These are phyloP conservation scores for Lasioglossum baleicum DNA, from an alignment of 1,140 invertebrate genomes.

Conservation along the genomic window DNA sequence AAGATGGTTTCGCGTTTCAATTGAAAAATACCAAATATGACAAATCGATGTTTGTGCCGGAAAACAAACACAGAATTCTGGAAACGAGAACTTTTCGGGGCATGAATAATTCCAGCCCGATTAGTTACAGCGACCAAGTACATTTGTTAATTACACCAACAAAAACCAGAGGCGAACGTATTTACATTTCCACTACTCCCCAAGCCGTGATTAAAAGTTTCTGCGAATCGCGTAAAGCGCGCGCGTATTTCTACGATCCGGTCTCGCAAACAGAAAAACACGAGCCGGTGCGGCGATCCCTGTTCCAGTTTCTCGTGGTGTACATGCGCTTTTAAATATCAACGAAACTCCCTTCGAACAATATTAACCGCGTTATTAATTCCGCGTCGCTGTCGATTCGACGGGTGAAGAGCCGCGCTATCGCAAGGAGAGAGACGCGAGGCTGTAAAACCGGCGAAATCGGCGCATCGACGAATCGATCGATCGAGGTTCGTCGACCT, in stretches of 20 bases:
- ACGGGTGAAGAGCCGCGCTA: neutral
- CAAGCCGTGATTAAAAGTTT: neutral
- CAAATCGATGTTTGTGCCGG: too few species aligned
- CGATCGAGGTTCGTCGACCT: neutral
- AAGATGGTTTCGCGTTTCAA: too few species aligned
- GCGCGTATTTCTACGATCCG: neutral
- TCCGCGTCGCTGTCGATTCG: neutral
- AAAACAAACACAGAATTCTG: neutral
- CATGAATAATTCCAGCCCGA: neutral
- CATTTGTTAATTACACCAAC: conserved; percentile 1
- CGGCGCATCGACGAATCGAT: neutral
- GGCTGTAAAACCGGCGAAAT: neutral
- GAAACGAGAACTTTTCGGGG: neutral
- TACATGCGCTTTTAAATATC: neutral
- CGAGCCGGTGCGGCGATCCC: neutral
- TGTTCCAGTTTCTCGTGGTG: neutral
- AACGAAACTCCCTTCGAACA: neutral
- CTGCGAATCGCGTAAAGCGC: neutral
- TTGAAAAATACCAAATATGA: too few species aligned
- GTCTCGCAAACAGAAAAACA: neutral
- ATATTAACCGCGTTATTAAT: neutral
- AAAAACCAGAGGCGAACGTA: neutral
- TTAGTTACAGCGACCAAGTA: neutral
- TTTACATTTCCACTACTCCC: neutral
- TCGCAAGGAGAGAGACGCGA: conserved; percentile 4